phyloP scores from a whole-genome alignment of 2,113 vertebrate species.

The Abramis brama region DNA sequence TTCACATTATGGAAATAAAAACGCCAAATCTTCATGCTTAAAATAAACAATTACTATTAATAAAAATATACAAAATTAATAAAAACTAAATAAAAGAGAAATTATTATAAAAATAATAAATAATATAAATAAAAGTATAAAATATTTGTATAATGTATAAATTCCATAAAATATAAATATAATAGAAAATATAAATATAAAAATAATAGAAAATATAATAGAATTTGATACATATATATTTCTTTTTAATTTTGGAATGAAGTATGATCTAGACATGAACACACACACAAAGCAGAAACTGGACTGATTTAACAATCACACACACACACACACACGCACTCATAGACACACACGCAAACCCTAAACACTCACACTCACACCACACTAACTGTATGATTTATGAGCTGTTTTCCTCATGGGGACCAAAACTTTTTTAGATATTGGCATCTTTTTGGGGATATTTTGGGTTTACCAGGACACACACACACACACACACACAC shows the following conservation, averaged over 20 bases:
- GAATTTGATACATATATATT: background rate
- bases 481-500: background rate
- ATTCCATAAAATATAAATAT: background rate
- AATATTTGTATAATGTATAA: background rate
- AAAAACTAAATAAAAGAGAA: background rate
- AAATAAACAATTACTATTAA: background rate
- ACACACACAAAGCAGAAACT: background rate
- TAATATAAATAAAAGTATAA: background rate
- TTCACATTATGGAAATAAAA: no score
- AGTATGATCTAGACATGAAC: background rate
- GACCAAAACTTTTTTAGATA: no score
- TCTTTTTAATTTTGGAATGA: background rate
- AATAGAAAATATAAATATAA: no score
- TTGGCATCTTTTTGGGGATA: no score
- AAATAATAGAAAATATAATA: background rate
- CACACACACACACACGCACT: background rate
- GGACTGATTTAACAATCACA: background rate
- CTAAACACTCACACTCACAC: no score
- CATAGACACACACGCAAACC: background rate
- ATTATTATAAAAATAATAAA: background rate
- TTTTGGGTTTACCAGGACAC: no score
- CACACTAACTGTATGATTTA: no score
- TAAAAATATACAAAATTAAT: background rate
- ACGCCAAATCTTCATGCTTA: no score
- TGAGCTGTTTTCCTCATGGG: no score